Base-by-base conservation (phyloP, 2,888 invertebrate genomes). In the Sturmia bella region DNA sequence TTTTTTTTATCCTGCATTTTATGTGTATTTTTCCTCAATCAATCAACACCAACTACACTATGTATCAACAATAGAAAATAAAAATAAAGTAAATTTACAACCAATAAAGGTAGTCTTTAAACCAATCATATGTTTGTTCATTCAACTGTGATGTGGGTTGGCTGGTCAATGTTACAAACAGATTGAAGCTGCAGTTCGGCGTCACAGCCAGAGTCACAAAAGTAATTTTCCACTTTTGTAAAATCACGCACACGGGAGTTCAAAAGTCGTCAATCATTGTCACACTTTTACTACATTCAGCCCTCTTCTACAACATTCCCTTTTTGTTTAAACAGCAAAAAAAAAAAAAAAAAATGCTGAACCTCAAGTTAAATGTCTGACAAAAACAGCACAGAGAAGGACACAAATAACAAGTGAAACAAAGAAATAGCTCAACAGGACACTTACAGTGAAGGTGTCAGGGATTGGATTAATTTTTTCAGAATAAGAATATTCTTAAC, bases 181-280 rank as follows among this genome's bases (percentile, higher is more conserved):
- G 52, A 59, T 72, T 64, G 72, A 57, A 64, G 70, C 41, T 32
- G 59, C 61, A 43, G 64, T 64, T n/a, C n/a, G n/a, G n/a, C n/a
- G 27, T 27, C 27, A 27, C 27, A 27, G 27, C 48, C 24, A 52
- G 24, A 77, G 43, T 66, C 54, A 76, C 66, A 72, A 72, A 72
- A 77, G 61, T 48, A 80, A 80, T 72, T 80, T 80, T 68, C 76
- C 64, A 69, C 57, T 54, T 80, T 66, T 68, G 50, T 56, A 56
- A 54, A 72, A 81, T 81, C 68, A 77, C 77, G 54, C 72, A 68
- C 77, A 68, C 21, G 66, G 68, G 66, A 73, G 68, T 68, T 68
- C 41, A 72, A 56, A 73, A 63, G 72, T 72, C 56, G 66, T 81
- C 77, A 72, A 81, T 81, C 80, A 81, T 77, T 81, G 80, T 81